Percentiles rank a stretch among this genome's conserved stretches.
Evolutionary conservation across 2,888 invertebrate genomes (phyloP).

Genomic region (Melanargia galathea): DNA sequence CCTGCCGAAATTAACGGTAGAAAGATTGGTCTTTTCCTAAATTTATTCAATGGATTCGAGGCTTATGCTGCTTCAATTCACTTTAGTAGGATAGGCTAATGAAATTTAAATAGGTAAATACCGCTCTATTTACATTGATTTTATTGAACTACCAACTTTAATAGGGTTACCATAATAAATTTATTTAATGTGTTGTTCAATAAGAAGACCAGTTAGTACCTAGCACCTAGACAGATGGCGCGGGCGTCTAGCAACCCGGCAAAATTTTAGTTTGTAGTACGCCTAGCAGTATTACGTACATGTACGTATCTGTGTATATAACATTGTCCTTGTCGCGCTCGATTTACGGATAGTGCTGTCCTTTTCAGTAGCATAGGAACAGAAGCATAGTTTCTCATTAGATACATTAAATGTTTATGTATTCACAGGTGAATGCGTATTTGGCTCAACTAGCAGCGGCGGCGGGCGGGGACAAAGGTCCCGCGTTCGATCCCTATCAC

Average conservation of each 20-base stretch:
- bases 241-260: too few relatives aligned
- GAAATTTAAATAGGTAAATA: background rate
- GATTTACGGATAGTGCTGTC: too few relatives aligned
- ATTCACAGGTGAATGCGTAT: conserved; percentile 84
- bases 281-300: too few relatives aligned
- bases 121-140: background rate
- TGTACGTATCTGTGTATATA: too few relatives aligned
- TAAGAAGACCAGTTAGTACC: too few relatives aligned
- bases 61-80: background rate
- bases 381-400: too few relatives aligned
- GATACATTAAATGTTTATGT: background rate
- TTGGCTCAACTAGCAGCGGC: conserved; percentile 88
- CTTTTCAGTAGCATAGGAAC: too few relatives aligned
- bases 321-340: too few relatives aligned
- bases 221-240: too few relatives aligned
- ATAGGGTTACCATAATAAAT: too few relatives aligned
- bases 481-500: conserved; percentile 85
- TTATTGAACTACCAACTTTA: background rate
- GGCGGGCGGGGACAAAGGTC: conserved; percentile 90
- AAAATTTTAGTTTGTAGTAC: too few relatives aligned
- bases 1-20: background rate
- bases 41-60: background rate
- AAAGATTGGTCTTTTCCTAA: background rate
- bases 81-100: background rate
- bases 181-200: too few relatives aligned